These are phyloP conservation scores for Nyctalus aviator DNA, from an alignment of 2,797 vertebrate genomes.

Conservation along the genomic window DNA sequence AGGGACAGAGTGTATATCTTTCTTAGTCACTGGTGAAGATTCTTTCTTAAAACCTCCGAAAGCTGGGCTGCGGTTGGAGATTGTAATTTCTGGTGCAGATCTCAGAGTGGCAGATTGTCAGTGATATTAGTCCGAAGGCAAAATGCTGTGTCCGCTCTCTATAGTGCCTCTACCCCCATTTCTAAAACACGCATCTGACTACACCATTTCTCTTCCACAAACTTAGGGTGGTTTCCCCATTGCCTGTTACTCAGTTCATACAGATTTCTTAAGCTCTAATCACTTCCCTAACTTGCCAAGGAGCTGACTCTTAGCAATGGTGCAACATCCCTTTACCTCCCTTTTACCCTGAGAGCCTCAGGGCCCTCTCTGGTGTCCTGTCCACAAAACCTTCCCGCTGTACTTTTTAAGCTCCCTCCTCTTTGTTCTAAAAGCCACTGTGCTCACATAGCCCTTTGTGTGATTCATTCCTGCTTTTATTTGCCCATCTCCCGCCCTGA, in stretches of 20 bases:
- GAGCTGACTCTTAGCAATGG: neutral
- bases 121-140: neutral
- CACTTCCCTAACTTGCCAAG: neutral
- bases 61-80: neutral
- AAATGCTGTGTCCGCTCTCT: neutral
- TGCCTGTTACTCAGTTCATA: neutral
- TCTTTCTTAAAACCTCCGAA: neutral
- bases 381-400: neutral
- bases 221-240: neutral
- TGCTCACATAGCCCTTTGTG: neutral
- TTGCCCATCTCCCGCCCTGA: neutral
- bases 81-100: neutral
- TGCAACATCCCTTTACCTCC: neutral
- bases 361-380: accelerated
- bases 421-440: neutral
- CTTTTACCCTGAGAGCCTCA: neutral
- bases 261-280: neutral
- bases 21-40: neutral
- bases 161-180: neutral
- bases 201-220: neutral
- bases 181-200: neutral
- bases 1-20: neutral
- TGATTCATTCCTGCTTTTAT: neutral
- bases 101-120: neutral
- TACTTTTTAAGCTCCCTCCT: neutral